These are phyloP conservation scores for Falco rusticolus DNA, from an alignment of 2,797 vertebrate species.

Conservation along the genomic window DNA sequence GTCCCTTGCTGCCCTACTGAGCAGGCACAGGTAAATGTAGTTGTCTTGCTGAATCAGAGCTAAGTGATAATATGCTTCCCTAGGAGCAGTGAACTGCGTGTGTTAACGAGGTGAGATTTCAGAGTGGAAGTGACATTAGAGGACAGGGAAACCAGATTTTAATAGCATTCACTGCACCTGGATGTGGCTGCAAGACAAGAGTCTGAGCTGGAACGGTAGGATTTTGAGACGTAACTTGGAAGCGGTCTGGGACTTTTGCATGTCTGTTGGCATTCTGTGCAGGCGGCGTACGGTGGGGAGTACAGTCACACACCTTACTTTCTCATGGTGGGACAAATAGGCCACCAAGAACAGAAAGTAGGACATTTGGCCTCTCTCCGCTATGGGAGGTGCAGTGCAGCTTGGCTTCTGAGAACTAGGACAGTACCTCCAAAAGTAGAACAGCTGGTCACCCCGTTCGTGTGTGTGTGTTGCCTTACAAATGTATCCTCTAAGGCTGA, in stretches of 20 bases:
- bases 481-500: constrained; percentile 47
- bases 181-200: background rate
- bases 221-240: background rate
- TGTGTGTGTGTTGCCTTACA: constrained; percentile 30
- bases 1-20: constrained; percentile 14
- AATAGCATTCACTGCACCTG: background rate
- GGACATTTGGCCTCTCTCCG: constrained; percentile 47
- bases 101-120: constrained; percentile 49
- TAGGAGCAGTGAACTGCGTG: constrained; percentile 23
- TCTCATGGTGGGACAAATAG: constrained; percentile 43
- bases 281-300: background rate
- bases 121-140: constrained; percentile 30
- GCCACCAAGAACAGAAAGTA: constrained; percentile 58
- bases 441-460: constrained; percentile 32
- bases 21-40: constrained; percentile 5
- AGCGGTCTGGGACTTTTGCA: background rate
- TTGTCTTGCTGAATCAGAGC: constrained; percentile 60
- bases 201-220: background rate
- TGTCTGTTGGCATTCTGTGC: background rate
- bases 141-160: constrained; percentile 25
- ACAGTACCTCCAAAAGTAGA: constrained; percentile 54
- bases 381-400: constrained; percentile 32
- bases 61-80: constrained; percentile 29
- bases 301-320: constrained; percentile 6
- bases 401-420: constrained; percentile 61